Evolutionary conservation across 2,888 invertebrate genomes (phyloP).

Genomic region (Eupithecia vulgata): DNA sequence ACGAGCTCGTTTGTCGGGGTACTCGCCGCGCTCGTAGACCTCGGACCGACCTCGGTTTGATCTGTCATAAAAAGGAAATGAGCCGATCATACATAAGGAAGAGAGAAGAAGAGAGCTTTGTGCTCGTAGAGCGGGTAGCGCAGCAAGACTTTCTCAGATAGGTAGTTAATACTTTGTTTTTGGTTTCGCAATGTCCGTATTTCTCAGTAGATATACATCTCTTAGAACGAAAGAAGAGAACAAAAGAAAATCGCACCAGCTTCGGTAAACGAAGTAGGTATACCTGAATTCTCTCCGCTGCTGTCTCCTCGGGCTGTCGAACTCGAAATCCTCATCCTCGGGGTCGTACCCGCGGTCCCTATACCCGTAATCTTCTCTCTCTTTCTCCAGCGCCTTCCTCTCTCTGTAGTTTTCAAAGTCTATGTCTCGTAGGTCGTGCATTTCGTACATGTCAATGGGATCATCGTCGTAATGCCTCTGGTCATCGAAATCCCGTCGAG

Average conservation of each 20-base stretch:
- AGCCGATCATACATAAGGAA: neutral
- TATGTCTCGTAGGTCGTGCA: slow-evolving; percentile 76
- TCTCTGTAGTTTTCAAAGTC: slow-evolving; percentile 81
- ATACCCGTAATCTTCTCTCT: slow-evolving; percentile 59
- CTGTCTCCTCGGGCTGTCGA: slow-evolving; percentile 62
- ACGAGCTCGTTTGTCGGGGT: slow-evolving; percentile 53
- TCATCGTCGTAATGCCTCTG: slow-evolving; percentile 65
- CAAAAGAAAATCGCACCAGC: neutral
- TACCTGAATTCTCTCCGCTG: slow-evolving; percentile 59
- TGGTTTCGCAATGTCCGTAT: neutral
- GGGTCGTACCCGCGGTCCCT: slow-evolving; percentile 74
- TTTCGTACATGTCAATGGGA: slow-evolving; percentile 71
- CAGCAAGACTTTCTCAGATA: neutral
- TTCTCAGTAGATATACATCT: too few relatives aligned
- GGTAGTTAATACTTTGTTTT: neutral
- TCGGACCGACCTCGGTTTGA: slow-evolving; percentile 69
- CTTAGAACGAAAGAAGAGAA: too few relatives aligned
- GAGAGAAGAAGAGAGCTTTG: too few relatives aligned
- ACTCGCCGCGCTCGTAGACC: slow-evolving; percentile 64
- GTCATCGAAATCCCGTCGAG: slow-evolving; percentile 65
- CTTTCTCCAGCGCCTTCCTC: slow-evolving; percentile 67
- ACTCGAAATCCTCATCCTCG: slow-evolving; percentile 75
- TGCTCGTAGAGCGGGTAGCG: neutral
- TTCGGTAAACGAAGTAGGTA: too few relatives aligned
- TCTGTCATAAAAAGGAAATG: slow-evolving; percentile 41